These are phyloP conservation scores for Crotalus viridis DNA, from an alignment of 2,113 vertebrate genomes.

Conservation along the genomic window DNA sequence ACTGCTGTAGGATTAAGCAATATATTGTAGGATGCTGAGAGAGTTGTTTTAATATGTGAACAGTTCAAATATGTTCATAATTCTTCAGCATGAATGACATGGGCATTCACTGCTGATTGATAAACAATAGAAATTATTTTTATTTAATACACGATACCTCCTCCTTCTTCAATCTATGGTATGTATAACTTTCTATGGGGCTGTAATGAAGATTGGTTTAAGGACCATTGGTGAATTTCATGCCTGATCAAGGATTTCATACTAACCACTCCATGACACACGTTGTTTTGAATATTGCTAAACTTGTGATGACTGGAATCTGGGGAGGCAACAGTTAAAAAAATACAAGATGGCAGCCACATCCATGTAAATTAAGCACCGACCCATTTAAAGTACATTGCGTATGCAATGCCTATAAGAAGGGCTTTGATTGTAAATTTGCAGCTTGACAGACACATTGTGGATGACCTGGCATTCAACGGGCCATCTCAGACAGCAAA, in stretches of 20 bases:
- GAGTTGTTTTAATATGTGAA: neutral
- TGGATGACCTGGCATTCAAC: neutral
- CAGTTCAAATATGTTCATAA: neutral
- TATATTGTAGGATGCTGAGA: neutral
- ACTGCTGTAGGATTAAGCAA: neutral
- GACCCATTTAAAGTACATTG: neutral
- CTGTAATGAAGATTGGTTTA: neutral
- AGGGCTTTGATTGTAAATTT: neutral
- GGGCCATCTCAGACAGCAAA: neutral
- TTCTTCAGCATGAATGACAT: neutral
- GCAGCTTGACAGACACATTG: neutral
- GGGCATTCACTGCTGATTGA: neutral
- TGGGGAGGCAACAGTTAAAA: neutral
- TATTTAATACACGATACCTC: neutral
- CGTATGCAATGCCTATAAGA: neutral
- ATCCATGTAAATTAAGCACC: neutral
- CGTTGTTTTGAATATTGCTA: neutral
- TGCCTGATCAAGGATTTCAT: neutral
- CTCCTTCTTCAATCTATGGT: neutral
- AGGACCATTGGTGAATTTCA: neutral
- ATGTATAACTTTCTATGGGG: neutral
- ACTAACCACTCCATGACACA: neutral
- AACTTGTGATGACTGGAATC: neutral
- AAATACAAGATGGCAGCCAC: neutral
- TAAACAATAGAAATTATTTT: neutral